These are phyloP conservation scores for Astatotilapia flaviijosephi DNA, from an alignment of 2,113 vertebrate species.

Conservation along the genomic window DNA sequence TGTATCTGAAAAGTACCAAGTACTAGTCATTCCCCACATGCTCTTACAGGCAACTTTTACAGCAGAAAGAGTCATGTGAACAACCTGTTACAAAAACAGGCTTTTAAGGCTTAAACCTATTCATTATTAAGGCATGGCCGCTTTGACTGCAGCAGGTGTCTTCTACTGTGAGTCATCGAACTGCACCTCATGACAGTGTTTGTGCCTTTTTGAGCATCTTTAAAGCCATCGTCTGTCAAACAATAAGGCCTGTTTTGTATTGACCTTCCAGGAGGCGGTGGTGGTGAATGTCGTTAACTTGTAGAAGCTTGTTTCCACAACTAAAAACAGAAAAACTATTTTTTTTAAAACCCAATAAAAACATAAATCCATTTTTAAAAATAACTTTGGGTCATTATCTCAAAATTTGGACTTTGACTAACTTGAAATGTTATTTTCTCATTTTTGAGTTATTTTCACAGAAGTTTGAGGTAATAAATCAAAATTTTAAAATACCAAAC, in stretches of 20 bases:
- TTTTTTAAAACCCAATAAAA: neutral
- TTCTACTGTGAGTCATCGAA: neutral
- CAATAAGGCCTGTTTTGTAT: neutral
- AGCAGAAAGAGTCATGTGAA: neutral
- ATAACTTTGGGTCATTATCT: neutral
- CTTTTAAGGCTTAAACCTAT: neutral
- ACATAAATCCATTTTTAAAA: neutral
- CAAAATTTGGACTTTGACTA: neutral
- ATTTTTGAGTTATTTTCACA: neutral
- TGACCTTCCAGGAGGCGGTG: neutral
- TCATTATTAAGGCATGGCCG: neutral
- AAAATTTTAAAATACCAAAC: neutral
- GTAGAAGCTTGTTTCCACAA: neutral
- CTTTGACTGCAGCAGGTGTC: neutral
- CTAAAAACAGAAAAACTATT: neutral
- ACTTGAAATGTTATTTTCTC: neutral
- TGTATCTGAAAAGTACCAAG: neutral
- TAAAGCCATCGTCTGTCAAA: neutral
- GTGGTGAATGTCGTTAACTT: neutral
- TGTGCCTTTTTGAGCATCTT: neutral
- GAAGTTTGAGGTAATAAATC: neutral
- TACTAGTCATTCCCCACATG: neutral
- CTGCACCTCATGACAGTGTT: neutral
- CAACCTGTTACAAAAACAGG: neutral
- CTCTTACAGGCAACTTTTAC: neutral